Base-by-base conservation (phyloP, 2,888 invertebrate species). In the Oligia strigilis region DNA sequence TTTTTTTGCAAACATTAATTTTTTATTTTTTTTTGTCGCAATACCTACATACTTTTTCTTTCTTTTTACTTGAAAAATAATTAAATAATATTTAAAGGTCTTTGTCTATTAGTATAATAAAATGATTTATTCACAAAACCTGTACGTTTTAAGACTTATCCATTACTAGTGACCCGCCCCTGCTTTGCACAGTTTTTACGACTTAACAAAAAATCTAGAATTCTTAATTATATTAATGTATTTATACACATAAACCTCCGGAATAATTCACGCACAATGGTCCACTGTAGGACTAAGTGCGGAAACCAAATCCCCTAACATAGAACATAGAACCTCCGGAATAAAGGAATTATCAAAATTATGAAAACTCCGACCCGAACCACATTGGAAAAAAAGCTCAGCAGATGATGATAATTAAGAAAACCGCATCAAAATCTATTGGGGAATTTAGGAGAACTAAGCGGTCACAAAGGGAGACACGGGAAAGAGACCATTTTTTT, bases 321-420 rank as follows among this genome's bases (percentile, higher is more conserved):
- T n/a, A n/a, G n/a, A n/a, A n/a, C n/a, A n/a, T n/a, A n/a, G n/a
- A 11, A 9, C 23, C 1, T 23, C 3, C 23, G 9, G 23, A 58
- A 58, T 58, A 58, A 58, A 46, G 11, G 2, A 46, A 58, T 23
- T 9, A 23, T 58, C 23, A 23, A 23, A 58, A 58, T 23, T 23
- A 9, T 58, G 1, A 58, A 23, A 58, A 23, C 9, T 9, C 8
- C 23, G 11, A 9, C 9, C 23, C 23, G 9, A 58, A 3, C 58
- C 11, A 23, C 23, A 58, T 9, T 9, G 58, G 58, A 29, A 23
- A 58, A 58, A 23, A n/a, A n/a, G 11, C 1, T 58, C 23, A 11
- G 13, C 4, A n/a, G 13, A n/a, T 11, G n/a, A n/a, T 55, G 9
- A 0, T 13, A 5, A 14, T 60, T 11, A 1, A 0, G 5, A n/a